Evolutionary conservation across 2,888 invertebrate species (phyloP).

Genomic region (Trichacis sp.): DNA sequence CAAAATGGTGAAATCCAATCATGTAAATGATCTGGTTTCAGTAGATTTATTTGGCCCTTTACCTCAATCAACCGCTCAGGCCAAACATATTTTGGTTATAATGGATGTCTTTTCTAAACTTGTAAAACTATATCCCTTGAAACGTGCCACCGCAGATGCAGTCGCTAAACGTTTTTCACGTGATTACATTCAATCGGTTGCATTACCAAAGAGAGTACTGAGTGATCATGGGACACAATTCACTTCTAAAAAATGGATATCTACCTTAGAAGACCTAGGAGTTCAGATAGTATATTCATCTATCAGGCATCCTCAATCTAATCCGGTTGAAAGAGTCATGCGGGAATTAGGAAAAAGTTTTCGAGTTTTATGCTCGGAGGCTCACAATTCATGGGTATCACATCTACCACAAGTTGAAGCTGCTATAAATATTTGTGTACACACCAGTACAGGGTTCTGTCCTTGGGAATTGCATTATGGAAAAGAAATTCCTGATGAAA

Average conservation of each 20-base stretch:
- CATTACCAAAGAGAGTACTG: conserved; percentile 14
- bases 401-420: background rate
- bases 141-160: conserved; percentile 17
- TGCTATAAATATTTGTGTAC: background rate
- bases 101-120: conserved; percentile 26
- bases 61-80: conserved; percentile 21
- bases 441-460: conserved; percentile 2
- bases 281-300: conserved; percentile 11
- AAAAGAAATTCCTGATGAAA: background rate
- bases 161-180: conserved; percentile 9
- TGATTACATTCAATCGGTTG: conserved; percentile 12
- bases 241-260: conserved; percentile 14
- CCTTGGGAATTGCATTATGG: background rate
- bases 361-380: background rate
- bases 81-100: conserved; percentile 27
- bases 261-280: background rate
- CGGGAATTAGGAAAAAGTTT: background rate
- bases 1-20: background rate
- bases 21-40: conserved; percentile 16
- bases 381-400: background rate
- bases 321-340: conserved; percentile 6
- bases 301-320: conserved; percentile 9
- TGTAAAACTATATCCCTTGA: conserved; percentile 25
- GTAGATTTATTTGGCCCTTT: conserved; percentile 30
- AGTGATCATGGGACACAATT: conserved; percentile 23